Conservation (phyloP, 1,140 invertebrate genomes). For the Pemphigus obesinymphae region DNA sequence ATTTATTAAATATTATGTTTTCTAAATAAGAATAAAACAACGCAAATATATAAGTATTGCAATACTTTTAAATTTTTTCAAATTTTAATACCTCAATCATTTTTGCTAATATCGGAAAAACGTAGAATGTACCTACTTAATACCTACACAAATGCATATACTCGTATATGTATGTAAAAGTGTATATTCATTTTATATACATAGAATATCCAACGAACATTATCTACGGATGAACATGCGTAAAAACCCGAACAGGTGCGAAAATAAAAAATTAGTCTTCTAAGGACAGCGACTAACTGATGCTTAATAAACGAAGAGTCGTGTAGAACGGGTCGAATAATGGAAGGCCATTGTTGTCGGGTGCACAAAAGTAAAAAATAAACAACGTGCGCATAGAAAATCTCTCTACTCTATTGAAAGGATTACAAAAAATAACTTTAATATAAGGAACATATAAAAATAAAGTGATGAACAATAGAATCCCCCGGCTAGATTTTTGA, state of each 20-base stretch:
- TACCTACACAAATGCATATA: no score
- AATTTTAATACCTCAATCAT: no score
- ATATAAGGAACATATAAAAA: conserved; percentile 32
- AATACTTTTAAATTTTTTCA: no score
- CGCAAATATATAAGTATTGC: no score
- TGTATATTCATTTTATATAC: background rate
- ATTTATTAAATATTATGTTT: no score
- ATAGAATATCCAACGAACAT: background rate
- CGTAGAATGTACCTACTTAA: no score
- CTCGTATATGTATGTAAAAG: background rate
- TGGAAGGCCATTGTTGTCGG: conserved; percentile 24
- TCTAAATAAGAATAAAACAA: no score
- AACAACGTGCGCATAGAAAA: conserved; percentile 19
- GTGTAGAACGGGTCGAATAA: conserved; percentile 35
- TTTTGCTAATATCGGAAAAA: no score
- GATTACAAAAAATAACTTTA: conserved; percentile 37
- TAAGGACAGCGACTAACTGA: conserved; percentile 1
- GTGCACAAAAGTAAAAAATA: conserved; percentile 39
- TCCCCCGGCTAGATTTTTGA: conserved; percentile 7
- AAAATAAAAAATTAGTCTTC: conserved; percentile 27
- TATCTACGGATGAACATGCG: conserved; percentile 1
- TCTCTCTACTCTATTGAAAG: conserved; percentile 21
- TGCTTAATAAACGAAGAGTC: conserved; percentile 36
- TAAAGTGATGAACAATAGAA: conserved; percentile 23
- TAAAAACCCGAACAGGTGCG: conserved; percentile 32